Conservation (phyloP, 2,888 invertebrate species). For the Watsonalla binaria region DNA sequence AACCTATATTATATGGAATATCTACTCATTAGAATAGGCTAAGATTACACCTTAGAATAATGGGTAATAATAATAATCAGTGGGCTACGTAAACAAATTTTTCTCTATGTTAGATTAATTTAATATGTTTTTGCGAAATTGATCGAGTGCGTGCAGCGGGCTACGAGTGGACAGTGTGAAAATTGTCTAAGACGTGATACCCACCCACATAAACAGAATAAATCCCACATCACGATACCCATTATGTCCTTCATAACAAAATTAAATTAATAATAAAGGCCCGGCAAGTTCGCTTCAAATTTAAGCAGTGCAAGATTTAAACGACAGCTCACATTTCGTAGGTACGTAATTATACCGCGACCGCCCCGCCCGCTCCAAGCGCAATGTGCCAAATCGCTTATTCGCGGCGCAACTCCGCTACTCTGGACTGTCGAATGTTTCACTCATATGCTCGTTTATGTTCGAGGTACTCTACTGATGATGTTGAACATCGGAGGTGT, state of each 20-base stretch:
- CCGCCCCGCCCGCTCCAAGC: slow-evolving; percentile 49
- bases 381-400: slow-evolving; percentile 76
- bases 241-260: slow-evolving; percentile 24
- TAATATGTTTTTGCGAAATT: too few relatives aligned
- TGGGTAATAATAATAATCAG: too few relatives aligned
- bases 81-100: too few relatives aligned
- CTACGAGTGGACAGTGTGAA: too few relatives aligned
- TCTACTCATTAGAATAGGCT: too few relatives aligned
- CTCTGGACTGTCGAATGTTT: slow-evolving; percentile 30
- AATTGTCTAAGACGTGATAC: too few relatives aligned
- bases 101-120: too few relatives aligned
- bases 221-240: slow-evolving; percentile 14
- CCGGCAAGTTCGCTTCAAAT: slow-evolving; percentile 63
- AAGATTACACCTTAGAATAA: too few relatives aligned
- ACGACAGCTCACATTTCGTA: slow-evolving; percentile 69
- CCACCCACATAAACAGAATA: too few relatives aligned
- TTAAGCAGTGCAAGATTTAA: slow-evolving; percentile 74
- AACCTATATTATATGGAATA: too few relatives aligned
- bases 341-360: slow-evolving; percentile 71
- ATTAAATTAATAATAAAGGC: slow-evolving; percentile 64
- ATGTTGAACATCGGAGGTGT: too few relatives aligned
- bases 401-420: slow-evolving; percentile 56
- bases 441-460: neutral
- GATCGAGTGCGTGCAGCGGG: too few relatives aligned
- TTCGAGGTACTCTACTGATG: neutral